Evolutionary conservation across 2,113 vertebrate species (phyloP).

Genomic region (Chionomys nivalis): DNA sequence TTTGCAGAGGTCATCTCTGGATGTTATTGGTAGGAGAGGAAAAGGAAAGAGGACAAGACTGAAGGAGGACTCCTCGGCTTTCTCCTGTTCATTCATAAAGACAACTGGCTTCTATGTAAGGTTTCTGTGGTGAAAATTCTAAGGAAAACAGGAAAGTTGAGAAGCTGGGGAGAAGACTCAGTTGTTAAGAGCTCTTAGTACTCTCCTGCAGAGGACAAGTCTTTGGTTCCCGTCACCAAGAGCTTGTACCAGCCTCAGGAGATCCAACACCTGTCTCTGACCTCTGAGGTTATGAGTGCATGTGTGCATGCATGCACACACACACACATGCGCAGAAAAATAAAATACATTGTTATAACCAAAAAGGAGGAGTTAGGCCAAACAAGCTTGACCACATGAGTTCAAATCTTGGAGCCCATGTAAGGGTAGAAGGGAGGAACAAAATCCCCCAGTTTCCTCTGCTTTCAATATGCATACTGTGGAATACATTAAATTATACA

Average conservation of each 20-base stretch:
- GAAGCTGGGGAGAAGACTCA: background rate
- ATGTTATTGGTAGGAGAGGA: no score
- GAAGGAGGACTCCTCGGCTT: accelerated
- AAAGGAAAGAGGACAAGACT: background rate
- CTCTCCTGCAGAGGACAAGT: no score
- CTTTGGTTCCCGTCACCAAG: background rate
- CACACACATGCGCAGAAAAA: no score
- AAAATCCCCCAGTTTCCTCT: no score
- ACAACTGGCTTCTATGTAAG: accelerated
- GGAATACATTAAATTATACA: background rate
- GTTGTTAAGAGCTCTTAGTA: background rate
- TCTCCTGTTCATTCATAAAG: background rate
- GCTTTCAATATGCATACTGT: background rate
- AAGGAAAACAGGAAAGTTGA: background rate
- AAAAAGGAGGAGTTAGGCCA: background rate
- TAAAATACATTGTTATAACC: background rate
- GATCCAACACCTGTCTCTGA: no score
- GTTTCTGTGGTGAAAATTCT: background rate
- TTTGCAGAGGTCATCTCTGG: background rate
- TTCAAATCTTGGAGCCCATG: no score
- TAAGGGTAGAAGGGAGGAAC: background rate
- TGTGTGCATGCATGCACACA: no score
- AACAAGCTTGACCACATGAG: background rate
- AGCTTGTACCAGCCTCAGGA: no score
- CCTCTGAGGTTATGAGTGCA: no score